These are phyloP conservation scores for Andricus grossulariae DNA, from an alignment of 1,140 invertebrate genomes.

Conservation along the genomic window DNA sequence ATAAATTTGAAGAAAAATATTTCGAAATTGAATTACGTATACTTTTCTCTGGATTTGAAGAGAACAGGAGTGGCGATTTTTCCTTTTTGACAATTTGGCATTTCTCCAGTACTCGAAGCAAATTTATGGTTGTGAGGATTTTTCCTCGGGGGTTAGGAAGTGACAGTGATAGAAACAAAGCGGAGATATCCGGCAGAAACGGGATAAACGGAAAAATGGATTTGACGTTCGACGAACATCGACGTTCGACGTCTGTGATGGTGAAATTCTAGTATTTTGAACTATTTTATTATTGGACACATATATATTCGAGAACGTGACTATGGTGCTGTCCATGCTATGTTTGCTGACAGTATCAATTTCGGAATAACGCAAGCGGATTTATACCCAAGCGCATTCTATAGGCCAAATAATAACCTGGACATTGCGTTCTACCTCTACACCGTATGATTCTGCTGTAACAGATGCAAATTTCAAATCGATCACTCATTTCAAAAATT, in stretches of 20 bases:
- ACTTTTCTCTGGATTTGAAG: too few species aligned
- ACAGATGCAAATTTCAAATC: background rate
- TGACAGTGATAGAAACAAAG: constrained; percentile 14
- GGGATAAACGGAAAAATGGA: background rate
- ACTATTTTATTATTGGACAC: constrained; percentile 14
- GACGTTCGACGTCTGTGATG: constrained; percentile 9
- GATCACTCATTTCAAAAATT: too few species aligned
- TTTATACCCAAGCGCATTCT: constrained; percentile 28
- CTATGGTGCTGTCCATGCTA: constrained; percentile 14
- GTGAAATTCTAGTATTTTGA: constrained; percentile 10
- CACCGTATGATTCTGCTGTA: background rate
- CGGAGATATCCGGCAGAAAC: background rate
- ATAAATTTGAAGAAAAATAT: too few species aligned
- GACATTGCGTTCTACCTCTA: background rate
- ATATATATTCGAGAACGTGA: constrained; percentile 16
- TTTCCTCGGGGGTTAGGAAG: constrained; percentile 6
- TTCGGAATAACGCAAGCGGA: constrained; percentile 23
- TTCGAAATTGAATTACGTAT: too few species aligned
- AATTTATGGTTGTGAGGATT: constrained; percentile 20
- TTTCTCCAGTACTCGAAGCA: background rate
- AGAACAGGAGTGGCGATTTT: background rate
- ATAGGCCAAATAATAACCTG: constrained; percentile 17
- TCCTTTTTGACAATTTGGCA: background rate
- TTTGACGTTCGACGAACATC: constrained; percentile 9
- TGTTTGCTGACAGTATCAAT: constrained; percentile 31